Conservation (phyloP, 1,140 invertebrate genomes). For the Muscidifurax raptorellus region DNA sequence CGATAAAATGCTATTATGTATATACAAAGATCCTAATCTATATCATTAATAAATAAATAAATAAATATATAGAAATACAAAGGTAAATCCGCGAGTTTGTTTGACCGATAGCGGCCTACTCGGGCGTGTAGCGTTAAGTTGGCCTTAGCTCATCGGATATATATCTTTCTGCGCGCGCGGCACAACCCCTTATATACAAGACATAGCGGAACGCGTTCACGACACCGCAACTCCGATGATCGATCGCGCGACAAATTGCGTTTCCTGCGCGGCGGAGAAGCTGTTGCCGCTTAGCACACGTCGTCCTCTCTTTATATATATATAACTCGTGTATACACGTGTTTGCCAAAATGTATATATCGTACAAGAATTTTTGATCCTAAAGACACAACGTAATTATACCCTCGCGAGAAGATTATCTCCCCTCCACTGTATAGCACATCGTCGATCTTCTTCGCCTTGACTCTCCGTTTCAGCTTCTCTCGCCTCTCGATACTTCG, state of each 20-base stretch:
- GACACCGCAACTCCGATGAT: conserved; percentile 10
- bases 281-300: neutral
- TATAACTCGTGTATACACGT: neutral
- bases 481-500: neutral
- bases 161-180: conserved; percentile 39
- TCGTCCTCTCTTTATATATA: neutral
- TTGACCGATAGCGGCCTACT: conserved; percentile 68
- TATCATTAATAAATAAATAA: neutral
- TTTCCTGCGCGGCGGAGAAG: conserved; percentile 7
- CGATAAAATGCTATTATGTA: no score
- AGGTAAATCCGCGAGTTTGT: conserved; percentile 68
- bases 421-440: no score
- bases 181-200: conserved; percentile 36
- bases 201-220: conserved; percentile 50
- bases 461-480: neutral
- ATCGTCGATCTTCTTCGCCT: neutral
- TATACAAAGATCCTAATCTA: no score
- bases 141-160: conserved; percentile 66
- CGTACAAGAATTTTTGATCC: no score
- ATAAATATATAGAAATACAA: neutral
- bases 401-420: neutral
- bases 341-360: neutral
- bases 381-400: no score
- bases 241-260: conserved; percentile 49
- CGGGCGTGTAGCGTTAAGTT: conserved; percentile 72